Evolutionary conservation across 1,140 invertebrate genomes (phyloP).

Genomic region (Pseudomyrmex dendroicus): DNA sequence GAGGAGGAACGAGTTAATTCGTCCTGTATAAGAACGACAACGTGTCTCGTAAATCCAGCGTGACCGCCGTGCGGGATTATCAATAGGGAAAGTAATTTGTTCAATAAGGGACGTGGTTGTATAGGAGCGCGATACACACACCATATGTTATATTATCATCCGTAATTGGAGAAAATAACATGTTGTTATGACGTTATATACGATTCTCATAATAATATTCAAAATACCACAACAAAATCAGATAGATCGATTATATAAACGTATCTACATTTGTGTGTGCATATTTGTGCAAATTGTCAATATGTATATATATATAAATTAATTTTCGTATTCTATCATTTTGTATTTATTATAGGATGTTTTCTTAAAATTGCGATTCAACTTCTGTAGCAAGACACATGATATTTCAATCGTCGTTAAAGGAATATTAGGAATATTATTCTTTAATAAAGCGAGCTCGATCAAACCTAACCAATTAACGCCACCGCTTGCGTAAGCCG

Average conservation of each 20-base stretch:
- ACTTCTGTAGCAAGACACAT: not conserved
- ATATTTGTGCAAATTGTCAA: too few relatives aligned
- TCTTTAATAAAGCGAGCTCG: too few relatives aligned
- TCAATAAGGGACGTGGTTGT: constrained; percentile 1
- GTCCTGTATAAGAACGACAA: not conserved
- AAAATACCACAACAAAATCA: not conserved
- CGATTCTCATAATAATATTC: not conserved
- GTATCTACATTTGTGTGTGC: too few relatives aligned
- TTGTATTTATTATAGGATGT: not conserved
- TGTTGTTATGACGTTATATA: not conserved
- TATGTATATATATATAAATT: not conserved
- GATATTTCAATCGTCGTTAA: not conserved
- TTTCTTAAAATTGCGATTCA: too few relatives aligned
- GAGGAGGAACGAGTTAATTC: constrained; percentile 24
- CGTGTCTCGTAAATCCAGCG: constrained; percentile 28
- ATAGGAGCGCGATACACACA: not conserved
- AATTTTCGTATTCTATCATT: not conserved
- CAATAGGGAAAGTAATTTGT: constrained; percentile 22
- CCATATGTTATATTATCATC: not conserved
- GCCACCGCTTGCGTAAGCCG: constrained; percentile 37
- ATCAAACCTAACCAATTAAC: constrained; percentile 18
- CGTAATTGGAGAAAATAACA: not conserved
- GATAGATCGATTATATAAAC: not conserved
- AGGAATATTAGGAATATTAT: not conserved
- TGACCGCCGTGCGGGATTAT: constrained; percentile 7